Conservation (phyloP, 2,797 vertebrate genomes). For the Spinus pinus region DNA sequence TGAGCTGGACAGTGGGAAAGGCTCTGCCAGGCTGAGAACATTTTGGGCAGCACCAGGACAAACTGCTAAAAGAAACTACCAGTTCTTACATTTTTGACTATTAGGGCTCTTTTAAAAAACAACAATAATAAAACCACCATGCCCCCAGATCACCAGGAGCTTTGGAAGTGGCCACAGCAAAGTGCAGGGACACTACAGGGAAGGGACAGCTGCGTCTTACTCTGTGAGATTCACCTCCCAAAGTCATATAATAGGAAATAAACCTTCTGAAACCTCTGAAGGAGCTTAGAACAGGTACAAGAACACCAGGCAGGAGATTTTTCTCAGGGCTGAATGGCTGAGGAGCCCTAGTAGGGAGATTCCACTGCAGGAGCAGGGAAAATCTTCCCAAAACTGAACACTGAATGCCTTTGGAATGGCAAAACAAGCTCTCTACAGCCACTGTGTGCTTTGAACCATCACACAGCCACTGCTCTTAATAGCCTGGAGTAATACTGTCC, state of each 20-base stretch:
- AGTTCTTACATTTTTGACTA: neutral
- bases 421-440: neutral
- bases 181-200: neutral
- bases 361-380: neutral
- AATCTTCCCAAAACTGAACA: accelerated
- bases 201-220: neutral
- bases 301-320: neutral
- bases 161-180: neutral
- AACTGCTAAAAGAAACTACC: neutral
- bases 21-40: neutral
- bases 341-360: neutral
- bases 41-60: neutral
- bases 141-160: neutral
- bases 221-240: neutral
- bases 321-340: neutral
- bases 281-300: neutral
- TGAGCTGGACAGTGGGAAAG: neutral
- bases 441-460: neutral
- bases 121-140: neutral
- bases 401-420: accelerated
- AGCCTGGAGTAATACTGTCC: neutral
- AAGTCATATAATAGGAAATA: neutral
- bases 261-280: neutral
- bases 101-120: neutral
- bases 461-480: neutral